phyloP scores from a whole-genome alignment of 2,888 invertebrate genomes.

The Hypomecis punctinalis region DNA sequence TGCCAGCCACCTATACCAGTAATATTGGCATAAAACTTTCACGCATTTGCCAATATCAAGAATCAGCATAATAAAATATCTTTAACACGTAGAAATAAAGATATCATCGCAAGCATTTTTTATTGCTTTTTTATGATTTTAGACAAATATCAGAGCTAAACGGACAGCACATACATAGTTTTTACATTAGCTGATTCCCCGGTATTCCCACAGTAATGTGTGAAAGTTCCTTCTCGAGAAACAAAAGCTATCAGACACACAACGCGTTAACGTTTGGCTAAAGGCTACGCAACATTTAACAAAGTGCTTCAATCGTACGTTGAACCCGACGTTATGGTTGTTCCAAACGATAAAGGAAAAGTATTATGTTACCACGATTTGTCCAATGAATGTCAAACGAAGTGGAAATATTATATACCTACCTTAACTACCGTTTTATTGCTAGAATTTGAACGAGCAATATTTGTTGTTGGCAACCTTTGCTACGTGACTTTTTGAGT shows the following conservation, averaged over 20 bases:
- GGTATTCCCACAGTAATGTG: slow-evolving; percentile 12
- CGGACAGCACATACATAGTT: not conserved
- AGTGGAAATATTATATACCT: slow-evolving; percentile 19
- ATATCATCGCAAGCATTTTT: no score
- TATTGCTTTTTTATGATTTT: not conserved
- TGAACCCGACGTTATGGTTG: slow-evolving; percentile 22
- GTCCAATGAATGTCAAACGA: slow-evolving; percentile 24
- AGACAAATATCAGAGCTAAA: not conserved
- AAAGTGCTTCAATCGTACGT: slow-evolving; percentile 28
- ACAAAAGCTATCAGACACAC: slow-evolving; percentile 28
- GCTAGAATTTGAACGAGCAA: slow-evolving; percentile 11
- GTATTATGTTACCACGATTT: slow-evolving; percentile 25
- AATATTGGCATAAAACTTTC: no score
- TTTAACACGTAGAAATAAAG: no score
- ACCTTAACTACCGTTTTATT: slow-evolving; percentile 18
- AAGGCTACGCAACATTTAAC: slow-evolving; percentile 25
- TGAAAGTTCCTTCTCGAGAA: slow-evolving; percentile 19
- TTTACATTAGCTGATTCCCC: slow-evolving; percentile 4
- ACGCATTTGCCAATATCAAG: no score
- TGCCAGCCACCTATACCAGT: no score
- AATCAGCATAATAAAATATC: no score
- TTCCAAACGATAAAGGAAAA: slow-evolving; percentile 20
- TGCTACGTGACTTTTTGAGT: slow-evolving; percentile 17
- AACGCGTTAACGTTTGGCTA: slow-evolving; percentile 14
- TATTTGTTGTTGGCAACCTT: slow-evolving; percentile 15